Evolutionary conservation across 2,797 vertebrate species (phyloP), one percentile per base, ranked within the genome.

Genomic region (Leuciscus waleckii): DNA sequence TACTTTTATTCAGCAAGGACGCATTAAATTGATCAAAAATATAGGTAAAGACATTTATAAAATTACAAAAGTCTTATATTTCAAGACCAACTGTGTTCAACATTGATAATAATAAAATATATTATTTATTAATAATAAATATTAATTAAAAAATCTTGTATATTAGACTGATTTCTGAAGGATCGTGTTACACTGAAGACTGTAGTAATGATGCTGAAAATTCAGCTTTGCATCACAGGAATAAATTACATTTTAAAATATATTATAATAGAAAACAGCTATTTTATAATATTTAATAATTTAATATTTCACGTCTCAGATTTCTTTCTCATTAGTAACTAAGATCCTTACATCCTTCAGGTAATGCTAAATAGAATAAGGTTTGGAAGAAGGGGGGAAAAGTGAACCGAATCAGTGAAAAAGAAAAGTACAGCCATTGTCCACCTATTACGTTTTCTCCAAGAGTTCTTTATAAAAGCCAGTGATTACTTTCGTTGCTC

Each of bases 401-500:
- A 51, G 3, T 73, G 69, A 86, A 84, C 76, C 23, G 5, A 26
- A 86, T 61, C 13, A 26, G 37, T 61, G 67, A 81, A 78, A 63
- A 6, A 51, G 49, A 78, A 63, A 6, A 54, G 49, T 39, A 0
- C 7, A 21, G 35, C 37, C 56, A 39, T 82, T 86, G 76, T 77
- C 35, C 80, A 51, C 74, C 9, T 56, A 69, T 87, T 65, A 83
- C 32, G 8, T 58, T 83, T 87, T 73, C 16, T 67, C 65, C n/a
- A 6, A 21, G 61, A 78, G 58, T 46, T 74, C 74, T 86, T 81
- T 63, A 83, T 35, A 70, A 88, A 83, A 73, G 32, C 35, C 35
- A 6, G 11, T 23, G 80, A 85, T 79, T 74, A 58, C 77, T 78
- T 77, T 74, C 39, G 41, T 82, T 73, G 73, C 49, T 63, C 75